A percentile compares a stretch with the other conserved stretches of the same genome.
phyloP scores from a whole-genome alignment of 2,888 invertebrate genomes.

The Ellobium chinense region DNA sequence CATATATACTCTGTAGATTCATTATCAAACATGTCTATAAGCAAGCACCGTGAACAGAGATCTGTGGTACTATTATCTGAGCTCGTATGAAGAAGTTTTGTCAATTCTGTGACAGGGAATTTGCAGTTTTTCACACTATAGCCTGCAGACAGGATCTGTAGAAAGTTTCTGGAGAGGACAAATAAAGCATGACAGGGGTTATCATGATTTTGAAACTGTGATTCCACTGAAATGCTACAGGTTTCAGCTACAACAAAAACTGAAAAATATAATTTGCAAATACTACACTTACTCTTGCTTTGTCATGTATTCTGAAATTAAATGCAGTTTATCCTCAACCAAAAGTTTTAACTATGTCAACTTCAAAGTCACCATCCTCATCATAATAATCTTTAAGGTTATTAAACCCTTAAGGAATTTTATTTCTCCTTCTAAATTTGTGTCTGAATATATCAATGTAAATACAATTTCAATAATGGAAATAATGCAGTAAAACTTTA shows the following conservation, averaged over 20 bases:
- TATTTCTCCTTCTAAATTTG: too few species aligned
- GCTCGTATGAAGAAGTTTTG: slow-evolving; percentile 21
- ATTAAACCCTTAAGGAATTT: too few species aligned
- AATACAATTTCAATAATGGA: too few species aligned
- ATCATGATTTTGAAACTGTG: neutral
- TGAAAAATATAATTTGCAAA: neutral
- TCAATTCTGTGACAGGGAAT: slow-evolving; percentile 52
- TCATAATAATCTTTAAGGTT: too few species aligned
- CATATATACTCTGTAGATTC: slow-evolving; percentile 5
- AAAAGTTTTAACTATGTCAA: too few species aligned
- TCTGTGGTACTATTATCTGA: neutral
- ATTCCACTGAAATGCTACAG: neutral
- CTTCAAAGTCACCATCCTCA: too few species aligned
- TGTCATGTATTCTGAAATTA: too few species aligned
- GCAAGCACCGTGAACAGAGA: slow-evolving; percentile 15
- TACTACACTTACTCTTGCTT: too few species aligned
- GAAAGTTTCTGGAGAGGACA: slow-evolving; percentile 52
- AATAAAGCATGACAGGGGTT: neutral
- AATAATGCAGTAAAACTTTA: too few species aligned
- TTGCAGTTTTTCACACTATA: slow-evolving; percentile 61
- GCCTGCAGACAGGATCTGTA: slow-evolving; percentile 58
- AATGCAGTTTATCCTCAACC: too few species aligned
- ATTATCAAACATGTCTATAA: slow-evolving; percentile 28
- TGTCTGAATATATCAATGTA: too few species aligned
- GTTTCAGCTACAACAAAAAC: neutral